Evolutionary conservation across 1,140 invertebrate species (phyloP), one percentile per base, ranked within the genome.

Genomic region (Plectrocnemia conspersa): DNA sequence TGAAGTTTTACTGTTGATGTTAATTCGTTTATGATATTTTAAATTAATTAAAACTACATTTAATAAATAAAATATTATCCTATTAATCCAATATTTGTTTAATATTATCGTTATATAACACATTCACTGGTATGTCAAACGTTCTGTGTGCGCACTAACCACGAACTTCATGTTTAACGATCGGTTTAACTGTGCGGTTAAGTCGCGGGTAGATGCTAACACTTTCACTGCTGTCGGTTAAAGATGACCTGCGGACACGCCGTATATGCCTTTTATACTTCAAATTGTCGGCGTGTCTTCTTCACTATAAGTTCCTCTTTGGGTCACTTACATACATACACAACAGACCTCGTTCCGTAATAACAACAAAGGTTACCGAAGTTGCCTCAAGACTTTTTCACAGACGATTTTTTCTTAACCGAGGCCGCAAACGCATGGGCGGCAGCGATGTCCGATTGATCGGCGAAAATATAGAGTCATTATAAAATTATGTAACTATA

Each of bases 231-330:
- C 45, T 27, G 54, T 18, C 46, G 22, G 58, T 38, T 50, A 56
- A 61, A 54, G 54, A 56, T 61, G 54, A 56, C 54, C 58, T 32
- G 18, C 29, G 13, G 54, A 44, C 45, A n/a, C 45, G 44, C 22
- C 24, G 24, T 49, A 44, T 54, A 49, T 42, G 58, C 38, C 58
- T 61, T 61, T 61, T 61, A 61, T 61, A 61, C 58, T 40, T n/a
- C 13, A 15, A 38, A 35, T 19, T n/a, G 32, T 5, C 46, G 35
- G 35, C 15, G 33, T 33, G 52, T 53, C 54, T 48, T 61, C 58
- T 61, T 56, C 49, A 24, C n/a, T n/a, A 32, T 27, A 42, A 22
- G 0, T 15, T 52, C 49, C 44, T 52, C 41, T 10, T 38, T 22
- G 29, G 46, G 29, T 48, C 29, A 35, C 16, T 48, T 48, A 19